These are phyloP conservation scores for Ctenopoma multispine DNA, from an alignment of 2,797 vertebrate genomes.

Conservation along the genomic window DNA sequence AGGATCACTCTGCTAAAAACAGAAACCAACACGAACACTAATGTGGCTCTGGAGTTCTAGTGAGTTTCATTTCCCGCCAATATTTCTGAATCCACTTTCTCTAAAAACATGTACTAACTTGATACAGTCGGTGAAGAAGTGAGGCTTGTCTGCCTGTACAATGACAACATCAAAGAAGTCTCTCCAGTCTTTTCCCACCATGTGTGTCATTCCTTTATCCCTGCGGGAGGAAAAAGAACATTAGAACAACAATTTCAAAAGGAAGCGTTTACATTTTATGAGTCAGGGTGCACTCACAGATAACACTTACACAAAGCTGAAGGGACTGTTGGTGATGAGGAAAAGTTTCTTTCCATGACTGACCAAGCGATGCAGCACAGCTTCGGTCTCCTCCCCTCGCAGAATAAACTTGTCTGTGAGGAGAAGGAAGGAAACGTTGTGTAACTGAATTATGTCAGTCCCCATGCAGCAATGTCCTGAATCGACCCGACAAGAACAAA, in stretches of 20 bases:
- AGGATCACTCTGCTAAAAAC: background rate
- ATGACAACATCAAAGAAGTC: slow-evolving; percentile 90
- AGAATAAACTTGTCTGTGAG: slow-evolving; percentile 86
- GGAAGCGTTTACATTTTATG: background rate
- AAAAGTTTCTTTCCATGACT: slow-evolving; percentile 87
- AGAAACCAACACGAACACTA: background rate
- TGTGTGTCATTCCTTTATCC: slow-evolving; percentile 90
- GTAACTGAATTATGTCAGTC: background rate
- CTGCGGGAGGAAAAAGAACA: slow-evolving; percentile 57
- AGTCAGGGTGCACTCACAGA: slow-evolving; percentile 13
- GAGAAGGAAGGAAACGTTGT: background rate
- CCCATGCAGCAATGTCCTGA: background rate
- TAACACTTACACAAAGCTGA: slow-evolving; percentile 89
- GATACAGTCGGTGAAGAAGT: slow-evolving; percentile 90
- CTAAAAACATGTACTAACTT: slow-evolving; percentile 82
- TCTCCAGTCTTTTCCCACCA: slow-evolving; percentile 90
- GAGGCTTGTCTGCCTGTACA: slow-evolving; percentile 90
- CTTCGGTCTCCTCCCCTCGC: slow-evolving; percentile 86
- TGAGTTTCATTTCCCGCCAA: background rate
- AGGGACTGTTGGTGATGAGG: slow-evolving; percentile 91
- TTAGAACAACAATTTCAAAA: background rate
- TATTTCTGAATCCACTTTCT: background rate
- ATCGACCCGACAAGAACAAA: background rate
- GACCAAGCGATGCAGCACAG: slow-evolving; percentile 85
- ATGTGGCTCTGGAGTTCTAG: background rate